Evolutionary conservation across 1,140 invertebrate species (phyloP).

Genomic region (Piezodorus guildinii): DNA sequence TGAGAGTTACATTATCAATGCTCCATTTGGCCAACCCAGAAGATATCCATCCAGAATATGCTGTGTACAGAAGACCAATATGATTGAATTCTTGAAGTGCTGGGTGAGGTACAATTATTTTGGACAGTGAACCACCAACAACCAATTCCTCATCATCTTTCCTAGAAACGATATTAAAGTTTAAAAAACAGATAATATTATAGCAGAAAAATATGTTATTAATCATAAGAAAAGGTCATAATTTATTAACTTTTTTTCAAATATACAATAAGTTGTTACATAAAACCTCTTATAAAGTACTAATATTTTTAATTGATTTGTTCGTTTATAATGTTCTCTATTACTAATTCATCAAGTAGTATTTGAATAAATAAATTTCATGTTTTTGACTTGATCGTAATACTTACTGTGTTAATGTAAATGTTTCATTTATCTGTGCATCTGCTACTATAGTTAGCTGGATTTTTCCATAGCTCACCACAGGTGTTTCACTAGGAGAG

Average conservation of each 20-base stretch:
- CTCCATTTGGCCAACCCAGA: slow-evolving; percentile 64
- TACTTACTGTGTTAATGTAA: slow-evolving; percentile 68
- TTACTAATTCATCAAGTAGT: too few species aligned
- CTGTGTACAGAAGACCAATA: slow-evolving; percentile 68
- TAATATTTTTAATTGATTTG: too few species aligned
- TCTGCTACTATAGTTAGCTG: slow-evolving; percentile 72
- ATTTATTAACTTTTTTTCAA: too few species aligned
- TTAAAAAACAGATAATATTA: not conserved
- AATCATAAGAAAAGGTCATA: too few species aligned
- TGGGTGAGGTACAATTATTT: slow-evolving; percentile 79
- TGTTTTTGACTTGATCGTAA: too few species aligned
- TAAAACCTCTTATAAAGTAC: too few species aligned
- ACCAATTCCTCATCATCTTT: slow-evolving; percentile 68
- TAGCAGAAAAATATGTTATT: too few species aligned
- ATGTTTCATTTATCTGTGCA: slow-evolving; percentile 73
- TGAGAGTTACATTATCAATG: slow-evolving; percentile 69
- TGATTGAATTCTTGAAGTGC: slow-evolving; percentile 57
- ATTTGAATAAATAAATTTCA: too few species aligned
- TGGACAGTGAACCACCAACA: slow-evolving; percentile 54
- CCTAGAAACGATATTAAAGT: slow-evolving; percentile 32
- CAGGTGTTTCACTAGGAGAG: slow-evolving; percentile 48
- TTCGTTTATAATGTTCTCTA: too few species aligned
- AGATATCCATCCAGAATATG: slow-evolving; percentile 85
- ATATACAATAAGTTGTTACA: too few species aligned
- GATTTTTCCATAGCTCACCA: slow-evolving; percentile 66